A percentile compares a stretch with the other conserved stretches of the same genome.
These are phyloP conservation scores for Avahi laniger DNA, from an alignment of 2,797 vertebrate species.

Conservation along the genomic window DNA sequence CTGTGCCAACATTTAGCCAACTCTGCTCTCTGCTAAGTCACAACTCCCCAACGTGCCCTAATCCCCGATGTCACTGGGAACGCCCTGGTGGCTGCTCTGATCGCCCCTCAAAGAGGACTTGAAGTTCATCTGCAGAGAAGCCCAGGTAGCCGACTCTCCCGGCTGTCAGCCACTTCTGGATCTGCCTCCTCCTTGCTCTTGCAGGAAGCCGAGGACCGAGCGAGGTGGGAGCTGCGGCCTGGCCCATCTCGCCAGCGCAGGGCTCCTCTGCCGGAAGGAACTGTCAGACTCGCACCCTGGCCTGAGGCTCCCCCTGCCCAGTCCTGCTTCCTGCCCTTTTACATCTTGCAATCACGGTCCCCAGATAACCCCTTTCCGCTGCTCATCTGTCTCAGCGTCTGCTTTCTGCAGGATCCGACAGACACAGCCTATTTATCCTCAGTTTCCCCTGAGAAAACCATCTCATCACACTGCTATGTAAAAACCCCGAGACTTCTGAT, in stretches of 20 bases:
- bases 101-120: neutral
- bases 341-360: neutral
- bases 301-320: neutral
- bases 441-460: neutral
- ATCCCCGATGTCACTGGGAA: neutral
- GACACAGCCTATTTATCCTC: neutral
- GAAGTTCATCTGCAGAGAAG: neutral
- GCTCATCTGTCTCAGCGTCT: neutral
- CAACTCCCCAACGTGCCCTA: neutral
- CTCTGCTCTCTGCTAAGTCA: neutral
- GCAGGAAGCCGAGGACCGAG: neutral
- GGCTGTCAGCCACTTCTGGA: neutral
- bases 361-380: neutral
- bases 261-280: neutral
- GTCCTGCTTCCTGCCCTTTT: neutral
- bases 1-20: neutral
- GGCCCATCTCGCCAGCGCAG: neutral
- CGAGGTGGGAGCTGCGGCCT: rapidly evolving
- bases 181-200: neutral
- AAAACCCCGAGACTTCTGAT: neutral
- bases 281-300: rapidly evolving
- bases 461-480: neutral
- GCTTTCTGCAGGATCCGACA: neutral
- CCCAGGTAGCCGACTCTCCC: neutral
- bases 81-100: neutral